Evolutionary conservation across 1,140 invertebrate species (phyloP).

Genomic region (Drosophila novamexicana): DNA sequence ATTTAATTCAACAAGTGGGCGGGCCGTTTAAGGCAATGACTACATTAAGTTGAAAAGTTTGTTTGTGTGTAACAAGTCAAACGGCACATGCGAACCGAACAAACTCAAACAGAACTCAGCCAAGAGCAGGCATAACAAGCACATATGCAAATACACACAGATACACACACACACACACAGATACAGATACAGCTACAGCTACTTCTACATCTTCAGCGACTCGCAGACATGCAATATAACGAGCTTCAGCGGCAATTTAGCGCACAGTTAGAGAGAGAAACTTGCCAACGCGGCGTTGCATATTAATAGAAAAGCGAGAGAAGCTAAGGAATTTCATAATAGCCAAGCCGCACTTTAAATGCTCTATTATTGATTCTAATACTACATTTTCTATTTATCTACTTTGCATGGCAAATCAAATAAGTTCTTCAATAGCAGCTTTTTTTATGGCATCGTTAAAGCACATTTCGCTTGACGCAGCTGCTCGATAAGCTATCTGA

Average conservation of each 20-base stretch:
- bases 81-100: slow-evolving; percentile 39
- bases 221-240: slow-evolving; percentile 63
- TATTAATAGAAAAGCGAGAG: slow-evolving; percentile 42
- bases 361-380: neutral
- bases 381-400: too few relatives aligned
- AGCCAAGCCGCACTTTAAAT: slow-evolving; percentile 6
- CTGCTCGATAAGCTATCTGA: slow-evolving; percentile 20
- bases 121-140: slow-evolving; percentile 1
- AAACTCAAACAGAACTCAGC: slow-evolving; percentile 30
- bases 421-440: neutral
- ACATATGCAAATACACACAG: slow-evolving; percentile 11
- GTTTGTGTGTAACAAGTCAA: slow-evolving; percentile 15
- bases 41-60: slow-evolving; percentile 46
- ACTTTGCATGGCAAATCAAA: neutral
- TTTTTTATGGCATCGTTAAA: slow-evolving; percentile 2
- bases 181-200: neutral
- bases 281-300: slow-evolving; percentile 58
- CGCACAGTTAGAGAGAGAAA: slow-evolving; percentile 16
- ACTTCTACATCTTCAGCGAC: slow-evolving; percentile 13
- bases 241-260: slow-evolving; percentile 66
- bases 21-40: slow-evolving; percentile 57
- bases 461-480: neutral
- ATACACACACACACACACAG: neutral
- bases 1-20: slow-evolving; percentile 71
- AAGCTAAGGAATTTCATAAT: slow-evolving; percentile 16